Conservation (phyloP, 2,113 vertebrate genomes). For the Porphyrio hochstetteri region DNA sequence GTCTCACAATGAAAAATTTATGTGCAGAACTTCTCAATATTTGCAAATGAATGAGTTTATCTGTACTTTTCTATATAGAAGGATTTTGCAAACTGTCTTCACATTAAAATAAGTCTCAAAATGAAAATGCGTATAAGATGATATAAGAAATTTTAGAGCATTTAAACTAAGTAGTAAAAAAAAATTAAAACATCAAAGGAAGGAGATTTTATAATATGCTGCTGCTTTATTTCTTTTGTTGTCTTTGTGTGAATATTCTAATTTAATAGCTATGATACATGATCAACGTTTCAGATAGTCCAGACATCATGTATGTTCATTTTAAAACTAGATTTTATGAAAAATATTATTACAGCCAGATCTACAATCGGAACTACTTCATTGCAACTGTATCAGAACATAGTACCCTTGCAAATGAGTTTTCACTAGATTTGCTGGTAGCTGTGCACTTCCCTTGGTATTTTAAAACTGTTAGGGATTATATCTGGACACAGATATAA, state of each 20-base stretch:
- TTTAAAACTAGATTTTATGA: background rate
- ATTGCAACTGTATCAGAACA: background rate
- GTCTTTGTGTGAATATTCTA: background rate
- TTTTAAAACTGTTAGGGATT: background rate
- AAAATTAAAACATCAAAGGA: conserved; percentile 29
- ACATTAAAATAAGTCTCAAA: background rate
- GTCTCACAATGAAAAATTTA: background rate
- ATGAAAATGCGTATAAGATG: background rate
- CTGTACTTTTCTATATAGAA: background rate
- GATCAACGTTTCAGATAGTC: background rate
- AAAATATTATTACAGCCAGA: background rate
- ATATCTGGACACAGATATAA: background rate
- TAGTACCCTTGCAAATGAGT: background rate
- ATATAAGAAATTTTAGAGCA: background rate
- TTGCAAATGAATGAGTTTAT: background rate
- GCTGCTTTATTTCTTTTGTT: background rate
- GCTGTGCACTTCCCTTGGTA: background rate
- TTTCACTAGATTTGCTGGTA: background rate
- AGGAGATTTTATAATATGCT: background rate
- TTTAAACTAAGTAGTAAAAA: conserved; percentile 10
- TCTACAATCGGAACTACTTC: background rate
- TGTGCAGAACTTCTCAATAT: background rate
- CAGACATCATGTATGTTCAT: background rate
- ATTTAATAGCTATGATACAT: background rate
- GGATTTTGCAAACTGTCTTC: background rate